Base-by-base conservation (phyloP, 2,797 vertebrate species). In the Graptemys geographica region DNA sequence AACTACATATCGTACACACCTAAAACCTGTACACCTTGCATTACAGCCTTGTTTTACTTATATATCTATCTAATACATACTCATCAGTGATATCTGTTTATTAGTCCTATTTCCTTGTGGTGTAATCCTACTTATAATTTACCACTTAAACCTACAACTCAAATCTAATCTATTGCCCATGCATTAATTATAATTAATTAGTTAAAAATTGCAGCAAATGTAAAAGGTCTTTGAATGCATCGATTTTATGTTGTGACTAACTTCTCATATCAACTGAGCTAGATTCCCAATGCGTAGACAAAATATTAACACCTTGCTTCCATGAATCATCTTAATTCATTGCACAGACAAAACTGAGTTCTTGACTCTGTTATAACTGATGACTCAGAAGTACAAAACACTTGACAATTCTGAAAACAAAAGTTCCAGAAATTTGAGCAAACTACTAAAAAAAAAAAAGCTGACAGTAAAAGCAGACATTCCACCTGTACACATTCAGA, bases 221-320 rank as follows among this genome's bases (percentile, higher is more conserved):
- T 16, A n/a, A n/a, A n/a, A 11, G 33, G n/a, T 37, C 9, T 37
- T 69, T 69, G n/a, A 37, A 69, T 69, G 16, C 33, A 69, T 37
- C 4, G 9, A 37, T 37, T n/a, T 21, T 69, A 69, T 69, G 33
- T 18, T 18, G 2, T 69, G 33, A 69, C 16, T 19, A 69, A 69
- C 33, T 69, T 37, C n/a, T n/a, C n/a, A 21, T 69, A 69, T 23
- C 19, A 69, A n/a, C 18, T 37, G 9, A 69, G n/a, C 18, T 69
- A n/a, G 65, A 69, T 19, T 69, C n/a, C n/a, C 19, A 37, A 37
- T 37, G 9, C 84, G 74, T 37, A 93, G 88, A 84, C 52, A 90
- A 83, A 37, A 96, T 93, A 56, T 79, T 79, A 90, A 80, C 74
- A 33, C 74, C 53, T 80, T 90, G 62, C 49, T 96, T 79, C 83